A percentile compares a stretch with the other conserved stretches of the same genome.
Conservation (phyloP, 2,888 invertebrate species). For the Eilema sororculum region DNA sequence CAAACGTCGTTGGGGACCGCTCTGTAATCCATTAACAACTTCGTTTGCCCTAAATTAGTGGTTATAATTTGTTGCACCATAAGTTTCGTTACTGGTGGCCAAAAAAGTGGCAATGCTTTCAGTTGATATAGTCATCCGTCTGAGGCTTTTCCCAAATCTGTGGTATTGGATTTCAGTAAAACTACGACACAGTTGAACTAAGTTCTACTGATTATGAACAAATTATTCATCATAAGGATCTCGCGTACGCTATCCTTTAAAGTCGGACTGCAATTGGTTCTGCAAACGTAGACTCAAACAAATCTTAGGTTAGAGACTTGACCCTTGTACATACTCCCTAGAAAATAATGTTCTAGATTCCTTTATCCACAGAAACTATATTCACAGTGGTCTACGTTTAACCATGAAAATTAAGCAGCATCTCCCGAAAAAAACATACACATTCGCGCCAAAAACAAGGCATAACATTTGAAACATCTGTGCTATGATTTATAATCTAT, state of each 20-base stretch:
- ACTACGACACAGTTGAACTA: too few relatives aligned
- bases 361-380: not conserved
- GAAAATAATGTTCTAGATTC: not conserved
- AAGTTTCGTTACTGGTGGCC: not conserved
- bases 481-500: slow-evolving; percentile 68
- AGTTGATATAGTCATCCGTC: not conserved
- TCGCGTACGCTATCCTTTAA: too few relatives aligned
- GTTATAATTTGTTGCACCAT: slow-evolving; percentile 38
- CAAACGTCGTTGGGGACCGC: slow-evolving; percentile 55
- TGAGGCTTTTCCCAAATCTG: too few relatives aligned
- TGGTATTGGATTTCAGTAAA: too few relatives aligned
- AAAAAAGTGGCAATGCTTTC: not conserved
- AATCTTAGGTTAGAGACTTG: too few relatives aligned
- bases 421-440: slow-evolving; percentile 15
- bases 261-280: too few relatives aligned
- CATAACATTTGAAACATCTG: slow-evolving; percentile 66
- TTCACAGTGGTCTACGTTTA: not conserved
- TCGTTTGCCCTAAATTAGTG: slow-evolving; percentile 55
- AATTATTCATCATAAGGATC: too few relatives aligned
- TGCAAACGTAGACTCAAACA: too few relatives aligned
- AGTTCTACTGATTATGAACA: too few relatives aligned
- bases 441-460: slow-evolving; percentile 53
- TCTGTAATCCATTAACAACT: slow-evolving; percentile 67
- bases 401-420: slow-evolving; percentile 20
- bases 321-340: too few relatives aligned